Conservation (phyloP, 2,888 invertebrate species). For the Agriopis aurantiaria region DNA sequence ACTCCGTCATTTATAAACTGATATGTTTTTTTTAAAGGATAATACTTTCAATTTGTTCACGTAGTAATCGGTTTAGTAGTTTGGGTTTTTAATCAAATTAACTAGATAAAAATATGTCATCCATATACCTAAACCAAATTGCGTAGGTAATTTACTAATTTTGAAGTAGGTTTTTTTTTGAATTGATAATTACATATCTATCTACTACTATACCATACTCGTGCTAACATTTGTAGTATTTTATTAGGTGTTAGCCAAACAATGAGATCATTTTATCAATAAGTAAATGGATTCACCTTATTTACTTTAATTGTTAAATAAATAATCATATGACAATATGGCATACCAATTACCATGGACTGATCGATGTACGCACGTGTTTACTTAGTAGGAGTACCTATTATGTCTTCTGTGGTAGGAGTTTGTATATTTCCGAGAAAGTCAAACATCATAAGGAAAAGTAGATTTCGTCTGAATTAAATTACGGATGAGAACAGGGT, state of each 20-base stretch:
- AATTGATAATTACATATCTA: not conserved
- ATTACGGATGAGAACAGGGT: too few species aligned
- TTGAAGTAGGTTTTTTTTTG: too few species aligned
- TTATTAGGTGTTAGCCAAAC: slow-evolving; percentile 31
- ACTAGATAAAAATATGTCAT: too few species aligned
- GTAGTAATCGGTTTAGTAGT: too few species aligned
- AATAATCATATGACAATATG: slow-evolving; percentile 7
- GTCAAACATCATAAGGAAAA: not conserved
- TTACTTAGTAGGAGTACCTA: not conserved
- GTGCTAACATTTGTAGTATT: slow-evolving; percentile 15
- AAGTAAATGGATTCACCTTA: slow-evolving; percentile 4
- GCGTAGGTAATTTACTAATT: too few species aligned
- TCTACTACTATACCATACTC: not conserved
- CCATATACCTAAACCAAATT: too few species aligned
- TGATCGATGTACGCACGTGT: not conserved
- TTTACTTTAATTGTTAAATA: slow-evolving; percentile 36
- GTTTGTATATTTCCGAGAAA: not conserved
- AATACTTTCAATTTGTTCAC: too few species aligned
- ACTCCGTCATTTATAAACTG: too few species aligned
- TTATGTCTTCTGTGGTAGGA: too few species aligned
- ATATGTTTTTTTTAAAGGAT: too few species aligned
- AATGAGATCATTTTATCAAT: slow-evolving; percentile 35
- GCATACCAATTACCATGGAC: not conserved
- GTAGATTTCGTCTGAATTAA: too few species aligned
- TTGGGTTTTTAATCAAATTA: too few species aligned